phyloP scores from a whole-genome alignment of 35 echinoderm and acorn worm genomes.

The Ophioderma brevispina region DNA sequence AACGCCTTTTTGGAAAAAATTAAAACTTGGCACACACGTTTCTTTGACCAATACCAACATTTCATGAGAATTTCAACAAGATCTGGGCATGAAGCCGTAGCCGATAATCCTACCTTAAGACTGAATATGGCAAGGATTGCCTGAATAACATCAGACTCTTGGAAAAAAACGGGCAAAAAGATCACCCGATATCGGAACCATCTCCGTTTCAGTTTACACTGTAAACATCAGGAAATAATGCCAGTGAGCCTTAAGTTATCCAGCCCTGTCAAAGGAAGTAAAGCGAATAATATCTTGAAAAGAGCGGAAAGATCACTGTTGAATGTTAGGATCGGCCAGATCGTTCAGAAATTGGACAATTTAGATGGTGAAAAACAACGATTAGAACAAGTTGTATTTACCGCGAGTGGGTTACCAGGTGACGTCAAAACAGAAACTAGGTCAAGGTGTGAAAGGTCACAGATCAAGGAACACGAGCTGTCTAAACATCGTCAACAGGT shows the following conservation, averaged over 20 bases:
- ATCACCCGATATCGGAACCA: slow-evolving; percentile 31
- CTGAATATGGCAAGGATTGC: no score
- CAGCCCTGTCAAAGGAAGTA: slow-evolving; percentile 13
- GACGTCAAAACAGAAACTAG: not conserved
- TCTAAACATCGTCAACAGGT: not conserved
- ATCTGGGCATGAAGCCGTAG: no score
- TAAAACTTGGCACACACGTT: no score
- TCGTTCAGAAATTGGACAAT: not conserved
- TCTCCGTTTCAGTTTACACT: slow-evolving; percentile 20
- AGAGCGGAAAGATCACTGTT: slow-evolving; percentile 27
- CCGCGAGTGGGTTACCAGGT: not conserved
- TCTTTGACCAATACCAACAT: no score
- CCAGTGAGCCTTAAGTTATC: slow-evolving; percentile 7
- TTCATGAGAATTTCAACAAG: no score
- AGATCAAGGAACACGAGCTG: not conserved
- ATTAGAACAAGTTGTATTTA: not conserved
- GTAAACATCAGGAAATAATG: slow-evolving; percentile 16
- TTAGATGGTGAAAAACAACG: not conserved
- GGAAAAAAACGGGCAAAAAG: slow-evolving; percentile 18
- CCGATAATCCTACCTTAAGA: no score
- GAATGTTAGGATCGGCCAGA: slow-evolving; percentile 21
- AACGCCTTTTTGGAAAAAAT: no score
- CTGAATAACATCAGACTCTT: no score
- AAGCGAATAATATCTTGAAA: slow-evolving; percentile 25
- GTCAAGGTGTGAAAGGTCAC: not conserved